Evolutionary conservation across 2,888 invertebrate genomes (phyloP).

Genomic region (Dryocosmus kuriphilus): DNA sequence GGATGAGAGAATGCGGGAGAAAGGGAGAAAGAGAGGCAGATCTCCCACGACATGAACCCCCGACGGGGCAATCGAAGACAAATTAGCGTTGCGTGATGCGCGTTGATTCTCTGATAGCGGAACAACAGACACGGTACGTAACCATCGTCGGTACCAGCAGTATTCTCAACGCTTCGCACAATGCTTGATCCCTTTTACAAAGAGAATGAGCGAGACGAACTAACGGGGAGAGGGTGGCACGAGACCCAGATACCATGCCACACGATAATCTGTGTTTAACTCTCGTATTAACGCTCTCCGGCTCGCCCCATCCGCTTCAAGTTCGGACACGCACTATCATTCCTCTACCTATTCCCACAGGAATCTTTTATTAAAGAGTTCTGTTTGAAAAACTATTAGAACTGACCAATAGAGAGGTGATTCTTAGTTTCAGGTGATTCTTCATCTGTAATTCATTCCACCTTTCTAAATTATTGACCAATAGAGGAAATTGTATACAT

Average conservation of each 20-base stretch:
- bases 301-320: slow-evolving; percentile 46
- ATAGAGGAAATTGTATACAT: background rate
- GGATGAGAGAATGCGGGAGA: slow-evolving; percentile 30
- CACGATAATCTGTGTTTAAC: slow-evolving; percentile 59
- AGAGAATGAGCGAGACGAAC: slow-evolving; percentile 52
- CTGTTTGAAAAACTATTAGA: background rate
- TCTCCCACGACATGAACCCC: slow-evolving; percentile 74
- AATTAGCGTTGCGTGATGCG: slow-evolving; percentile 78
- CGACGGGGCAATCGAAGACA: slow-evolving; percentile 75
- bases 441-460: background rate
- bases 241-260: slow-evolving; percentile 59
- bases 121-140: slow-evolving; percentile 73
- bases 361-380: background rate
- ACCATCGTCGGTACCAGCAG: slow-evolving; percentile 55
- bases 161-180: slow-evolving; percentile 52
- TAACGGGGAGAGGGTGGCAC: slow-evolving; percentile 54
- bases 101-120: slow-evolving; percentile 76
- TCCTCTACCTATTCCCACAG: slow-evolving; percentile 40
- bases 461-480: background rate
- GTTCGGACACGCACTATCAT: slow-evolving; percentile 44
- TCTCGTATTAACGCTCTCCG: slow-evolving; percentile 55
- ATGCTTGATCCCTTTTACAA: slow-evolving; percentile 51
- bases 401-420: background rate
- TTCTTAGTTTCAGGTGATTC: no score
- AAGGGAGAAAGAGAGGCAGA: slow-evolving; percentile 55